phyloP scores from a whole-genome alignment of 2,888 invertebrate genomes.

The Cartodere bifasciata region DNA sequence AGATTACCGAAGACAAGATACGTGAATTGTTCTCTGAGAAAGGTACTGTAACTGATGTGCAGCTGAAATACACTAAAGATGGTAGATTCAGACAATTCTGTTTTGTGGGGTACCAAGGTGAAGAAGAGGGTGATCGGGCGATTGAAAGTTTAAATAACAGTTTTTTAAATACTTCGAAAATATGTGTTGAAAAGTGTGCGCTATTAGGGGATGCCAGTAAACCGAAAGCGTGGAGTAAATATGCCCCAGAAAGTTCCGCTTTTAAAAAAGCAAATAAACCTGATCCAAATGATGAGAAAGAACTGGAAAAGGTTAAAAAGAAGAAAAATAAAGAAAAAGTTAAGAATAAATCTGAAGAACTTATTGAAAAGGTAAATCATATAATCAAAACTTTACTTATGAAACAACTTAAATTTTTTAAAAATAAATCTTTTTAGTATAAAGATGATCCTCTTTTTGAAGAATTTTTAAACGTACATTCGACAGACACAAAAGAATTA shows the following conservation, averaged over 20 bases:
- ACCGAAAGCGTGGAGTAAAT: slow-evolving; percentile 88
- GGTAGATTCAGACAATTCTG: slow-evolving; percentile 89
- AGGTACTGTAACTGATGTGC: slow-evolving; percentile 85
- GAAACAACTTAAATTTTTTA: too few relatives aligned
- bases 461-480: slow-evolving; percentile 81
- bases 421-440: too few relatives aligned
- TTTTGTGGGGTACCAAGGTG: slow-evolving; percentile 80
- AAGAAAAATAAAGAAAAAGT: slow-evolving; percentile 21
- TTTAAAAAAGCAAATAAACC: slow-evolving; percentile 42
- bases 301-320: slow-evolving; percentile 19
- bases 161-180: slow-evolving; percentile 70
- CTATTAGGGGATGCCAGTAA: slow-evolving; percentile 55
- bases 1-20: slow-evolving; percentile 70
- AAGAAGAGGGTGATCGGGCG: slow-evolving; percentile 67
- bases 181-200: slow-evolving; percentile 64
- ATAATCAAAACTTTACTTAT: too few relatives aligned
- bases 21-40: slow-evolving; percentile 63
- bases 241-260: slow-evolving; percentile 64
- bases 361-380: slow-evolving; percentile 53
- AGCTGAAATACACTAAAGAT: slow-evolving; percentile 82
- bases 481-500: slow-evolving; percentile 28
- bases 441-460: slow-evolving; percentile 80
- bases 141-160: slow-evolving; percentile 69
- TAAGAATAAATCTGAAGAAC: slow-evolving; percentile 29
- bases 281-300: slow-evolving; percentile 22